A percentile compares a stretch with the other conserved stretches of the same genome.
Evolutionary conservation across 1,140 invertebrate species (phyloP).

Genomic region (Conus ventricosus): DNA sequence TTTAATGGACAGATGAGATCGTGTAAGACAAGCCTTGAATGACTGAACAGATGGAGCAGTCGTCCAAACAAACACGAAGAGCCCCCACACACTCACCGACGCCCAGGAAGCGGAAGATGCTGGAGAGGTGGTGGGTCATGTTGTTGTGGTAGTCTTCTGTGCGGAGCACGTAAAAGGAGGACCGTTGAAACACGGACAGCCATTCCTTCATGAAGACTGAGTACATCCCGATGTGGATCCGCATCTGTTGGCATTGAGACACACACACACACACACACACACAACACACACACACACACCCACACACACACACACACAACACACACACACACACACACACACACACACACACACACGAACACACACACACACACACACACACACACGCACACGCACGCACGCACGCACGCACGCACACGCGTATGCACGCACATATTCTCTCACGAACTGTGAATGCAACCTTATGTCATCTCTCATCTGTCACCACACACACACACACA

Average conservation of each 20-base stretch:
- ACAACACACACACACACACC: not conserved
- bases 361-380: slow-evolving; percentile 5
- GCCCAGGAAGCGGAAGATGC: slow-evolving; percentile 79
- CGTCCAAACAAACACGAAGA: too few relatives aligned
- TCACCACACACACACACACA: slow-evolving; percentile 10
- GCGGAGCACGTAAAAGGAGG: slow-evolving; percentile 79
- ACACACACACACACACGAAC: not conserved
- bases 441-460: too few relatives aligned
- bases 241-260: not conserved
- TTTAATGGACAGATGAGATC: too few relatives aligned
- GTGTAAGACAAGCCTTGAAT: too few relatives aligned
- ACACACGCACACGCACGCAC: not conserved
- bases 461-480: too few relatives aligned
- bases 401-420: not conserved
- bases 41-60: too few relatives aligned
- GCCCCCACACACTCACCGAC: slow-evolving; percentile 33
- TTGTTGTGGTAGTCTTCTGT: slow-evolving; percentile 90
- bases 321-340: not conserved
- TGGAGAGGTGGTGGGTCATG: slow-evolving; percentile 88
- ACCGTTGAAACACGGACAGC: slow-evolving; percentile 46
- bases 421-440: not conserved
- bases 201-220: slow-evolving; percentile 50
- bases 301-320: not conserved
- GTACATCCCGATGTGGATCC: slow-evolving; percentile 47
- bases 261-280: slow-evolving; percentile 10